These are phyloP conservation scores for Coleophora deauratella DNA, from an alignment of 2,888 invertebrate species.

Conservation along the genomic window DNA sequence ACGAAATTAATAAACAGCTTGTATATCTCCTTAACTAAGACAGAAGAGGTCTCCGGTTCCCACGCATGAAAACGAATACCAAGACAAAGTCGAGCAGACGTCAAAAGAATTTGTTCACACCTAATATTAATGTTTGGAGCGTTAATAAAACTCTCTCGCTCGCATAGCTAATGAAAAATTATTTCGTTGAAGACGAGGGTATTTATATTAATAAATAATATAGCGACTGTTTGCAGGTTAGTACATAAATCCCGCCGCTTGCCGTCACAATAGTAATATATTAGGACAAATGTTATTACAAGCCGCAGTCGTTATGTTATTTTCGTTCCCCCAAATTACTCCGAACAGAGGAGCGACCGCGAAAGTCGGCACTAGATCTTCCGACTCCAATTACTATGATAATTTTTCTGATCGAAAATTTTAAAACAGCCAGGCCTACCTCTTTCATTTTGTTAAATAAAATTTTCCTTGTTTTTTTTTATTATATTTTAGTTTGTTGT, in stretches of 20 bases:
- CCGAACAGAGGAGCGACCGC: background rate
- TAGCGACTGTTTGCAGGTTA: slow-evolving; percentile 59
- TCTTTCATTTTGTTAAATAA: too few relatives aligned
- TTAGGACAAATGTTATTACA: slow-evolving; percentile 72
- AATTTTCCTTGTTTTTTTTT: too few relatives aligned
- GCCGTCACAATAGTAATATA: slow-evolving; percentile 69
- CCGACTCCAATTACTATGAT: too few relatives aligned
- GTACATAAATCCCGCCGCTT: slow-evolving; percentile 59
- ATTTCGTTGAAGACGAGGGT: slow-evolving; percentile 52
- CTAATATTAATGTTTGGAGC: slow-evolving; percentile 40
- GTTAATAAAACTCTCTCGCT: slow-evolving; percentile 28
- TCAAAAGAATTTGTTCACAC: slow-evolving; percentile 45
- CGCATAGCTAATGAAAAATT: slow-evolving; percentile 55
- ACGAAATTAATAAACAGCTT: too few relatives aligned
- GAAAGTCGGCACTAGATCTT: background rate
- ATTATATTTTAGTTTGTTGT: too few relatives aligned
- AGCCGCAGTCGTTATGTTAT: slow-evolving; percentile 66
- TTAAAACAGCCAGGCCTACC: too few relatives aligned
- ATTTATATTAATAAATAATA: slow-evolving; percentile 68
- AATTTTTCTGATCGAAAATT: too few relatives aligned
- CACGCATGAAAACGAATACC: background rate
- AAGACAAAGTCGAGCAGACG: slow-evolving; percentile 29
- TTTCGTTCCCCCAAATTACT: slow-evolving; percentile 45
- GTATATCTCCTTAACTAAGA: too few relatives aligned
- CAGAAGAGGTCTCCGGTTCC: too few relatives aligned